These are phyloP conservation scores for Pterocles burchelli DNA, from an alignment of 2,113 vertebrate species.

Conservation along the genomic window DNA sequence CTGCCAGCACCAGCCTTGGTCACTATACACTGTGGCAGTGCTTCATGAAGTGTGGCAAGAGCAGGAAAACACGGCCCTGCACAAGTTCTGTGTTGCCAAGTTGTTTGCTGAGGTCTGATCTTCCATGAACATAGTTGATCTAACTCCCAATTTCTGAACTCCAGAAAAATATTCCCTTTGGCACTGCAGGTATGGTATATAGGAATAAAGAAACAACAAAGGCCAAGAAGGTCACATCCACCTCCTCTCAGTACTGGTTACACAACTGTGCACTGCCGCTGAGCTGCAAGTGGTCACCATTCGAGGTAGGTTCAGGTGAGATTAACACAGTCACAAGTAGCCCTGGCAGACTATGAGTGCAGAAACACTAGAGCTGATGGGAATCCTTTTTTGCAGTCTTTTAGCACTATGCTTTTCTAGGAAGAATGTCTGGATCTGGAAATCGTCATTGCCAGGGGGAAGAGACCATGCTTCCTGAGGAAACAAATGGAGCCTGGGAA, in stretches of 20 bases:
- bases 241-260: background rate
- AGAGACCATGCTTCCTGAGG: fast-evolving
- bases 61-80: background rate
- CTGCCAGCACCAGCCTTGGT: background rate
- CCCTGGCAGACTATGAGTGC: background rate
- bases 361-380: background rate
- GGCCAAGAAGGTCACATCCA: background rate
- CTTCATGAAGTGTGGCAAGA: background rate
- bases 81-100: background rate
- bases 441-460: background rate
- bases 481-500: background rate
- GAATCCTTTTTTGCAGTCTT: background rate
- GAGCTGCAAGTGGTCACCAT: background rate
- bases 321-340: background rate
- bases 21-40: background rate
- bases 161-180: background rate
- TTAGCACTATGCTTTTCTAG: background rate
- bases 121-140: background rate
- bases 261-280: background rate
- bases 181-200: background rate
- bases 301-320: background rate
- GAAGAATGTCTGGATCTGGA: background rate
- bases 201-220: background rate
- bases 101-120: background rate
- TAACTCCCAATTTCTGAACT: background rate